Conservation (phyloP, 2,113 vertebrate genomes). For the Mustela lutreola region DNA sequence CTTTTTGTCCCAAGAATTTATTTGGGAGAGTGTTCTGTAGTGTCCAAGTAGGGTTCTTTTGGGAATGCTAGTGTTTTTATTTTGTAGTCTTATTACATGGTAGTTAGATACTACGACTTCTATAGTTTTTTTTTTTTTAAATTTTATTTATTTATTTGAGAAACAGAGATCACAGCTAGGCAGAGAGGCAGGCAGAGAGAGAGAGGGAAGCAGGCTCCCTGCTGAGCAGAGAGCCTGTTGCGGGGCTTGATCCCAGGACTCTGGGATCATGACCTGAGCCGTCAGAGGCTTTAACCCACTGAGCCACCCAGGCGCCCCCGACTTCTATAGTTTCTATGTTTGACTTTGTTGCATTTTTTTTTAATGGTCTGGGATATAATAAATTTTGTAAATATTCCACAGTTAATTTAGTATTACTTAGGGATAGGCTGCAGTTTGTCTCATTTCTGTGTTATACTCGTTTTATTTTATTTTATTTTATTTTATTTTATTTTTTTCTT, state of each 20-base stretch:
- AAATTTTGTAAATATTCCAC: background rate
- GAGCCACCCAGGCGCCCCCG: too few relatives aligned
- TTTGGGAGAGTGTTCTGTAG: background rate
- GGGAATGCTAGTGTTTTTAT: background rate
- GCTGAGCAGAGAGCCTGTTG: too few relatives aligned
- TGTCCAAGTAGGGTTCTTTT: slow-evolving; percentile 14
- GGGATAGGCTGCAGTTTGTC: background rate
- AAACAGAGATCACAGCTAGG: too few relatives aligned
- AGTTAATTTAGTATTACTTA: slow-evolving; percentile 28
- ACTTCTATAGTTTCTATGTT: background rate
- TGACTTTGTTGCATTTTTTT: background rate
- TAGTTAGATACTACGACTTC: background rate
- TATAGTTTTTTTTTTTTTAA: background rate
- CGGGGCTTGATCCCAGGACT: too few relatives aligned
- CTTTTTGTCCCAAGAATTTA: background rate
- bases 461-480: too few relatives aligned
- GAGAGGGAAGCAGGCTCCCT: too few relatives aligned
- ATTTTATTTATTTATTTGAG: too few relatives aligned
- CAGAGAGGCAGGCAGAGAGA: too few relatives aligned
- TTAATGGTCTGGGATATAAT: background rate
- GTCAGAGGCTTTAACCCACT: too few relatives aligned
- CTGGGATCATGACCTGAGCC: too few relatives aligned
- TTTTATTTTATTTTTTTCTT: too few relatives aligned
- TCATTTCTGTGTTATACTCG: slow-evolving; percentile 55
- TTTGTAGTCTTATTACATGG: background rate